These are phyloP conservation scores for Oncorhynchus tshawytscha DNA, from an alignment of 2,113 vertebrate species.

Conservation along the genomic window DNA sequence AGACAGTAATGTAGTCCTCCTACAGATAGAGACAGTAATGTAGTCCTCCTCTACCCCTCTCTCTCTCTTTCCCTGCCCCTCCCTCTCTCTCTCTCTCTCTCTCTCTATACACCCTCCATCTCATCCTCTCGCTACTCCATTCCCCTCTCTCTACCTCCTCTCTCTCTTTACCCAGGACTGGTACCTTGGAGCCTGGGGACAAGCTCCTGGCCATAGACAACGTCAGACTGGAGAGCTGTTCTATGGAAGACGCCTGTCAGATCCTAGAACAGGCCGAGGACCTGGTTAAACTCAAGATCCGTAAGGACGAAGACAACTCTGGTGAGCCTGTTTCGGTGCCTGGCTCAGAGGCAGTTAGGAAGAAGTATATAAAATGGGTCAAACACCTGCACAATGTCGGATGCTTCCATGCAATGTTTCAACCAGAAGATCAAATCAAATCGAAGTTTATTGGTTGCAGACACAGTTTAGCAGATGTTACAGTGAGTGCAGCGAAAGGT, in stretches of 20 bases:
- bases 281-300: conserved; percentile 94
- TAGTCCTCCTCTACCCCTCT: too few relatives aligned
- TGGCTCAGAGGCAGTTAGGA: too few relatives aligned
- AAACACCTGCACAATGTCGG: too few relatives aligned
- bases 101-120: background rate
- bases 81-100: background rate
- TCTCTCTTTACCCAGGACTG: conserved; percentile 77
- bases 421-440: too few relatives aligned
- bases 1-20: too few relatives aligned
- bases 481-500: too few relatives aligned
- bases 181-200: conserved; percentile 93
- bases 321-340: conserved; percentile 64
- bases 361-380: too few relatives aligned
- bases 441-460: too few relatives aligned
- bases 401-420: too few relatives aligned
- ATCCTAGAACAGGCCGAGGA: conserved; percentile 94
- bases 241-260: conserved; percentile 40
- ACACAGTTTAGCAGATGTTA: too few relatives aligned
- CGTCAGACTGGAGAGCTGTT: conserved; percentile 64
- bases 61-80: background rate
- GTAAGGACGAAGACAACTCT: conserved; percentile 97
- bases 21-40: too few relatives aligned
- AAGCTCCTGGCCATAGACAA: conserved; percentile 96
- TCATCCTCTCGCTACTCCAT: background rate
- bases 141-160: background rate